A percentile compares a stretch with the other conserved stretches of the same genome.
phyloP scores from a whole-genome alignment of 2,797 vertebrate genomes.

The Pogoniulus pusillus region DNA sequence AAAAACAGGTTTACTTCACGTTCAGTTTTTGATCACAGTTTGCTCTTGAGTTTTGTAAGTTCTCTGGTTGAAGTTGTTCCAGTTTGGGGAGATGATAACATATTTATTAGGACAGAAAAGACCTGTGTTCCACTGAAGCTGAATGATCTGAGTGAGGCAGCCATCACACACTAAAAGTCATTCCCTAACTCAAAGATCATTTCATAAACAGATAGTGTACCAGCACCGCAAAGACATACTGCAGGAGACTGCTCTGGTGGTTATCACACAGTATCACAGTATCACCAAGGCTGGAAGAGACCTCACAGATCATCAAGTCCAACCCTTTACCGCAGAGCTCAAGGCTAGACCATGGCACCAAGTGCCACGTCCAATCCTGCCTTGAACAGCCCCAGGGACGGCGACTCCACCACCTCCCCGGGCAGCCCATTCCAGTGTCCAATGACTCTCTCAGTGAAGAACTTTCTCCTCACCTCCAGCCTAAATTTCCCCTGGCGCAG shows the following conservation, averaged over 20 bases:
- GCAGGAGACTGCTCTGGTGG: neutral
- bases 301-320: no score
- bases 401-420: no score
- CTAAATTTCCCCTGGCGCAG: no score
- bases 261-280: no score
- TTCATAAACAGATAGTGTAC: neutral
- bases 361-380: no score
- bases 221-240: neutral
- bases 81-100: neutral
- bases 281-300: no score
- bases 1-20: neutral
- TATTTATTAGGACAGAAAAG: neutral
- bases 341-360: no score
- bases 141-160: neutral
- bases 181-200: neutral
- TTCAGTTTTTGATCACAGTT: neutral
- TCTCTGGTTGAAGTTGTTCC: neutral
- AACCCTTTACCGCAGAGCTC: no score
- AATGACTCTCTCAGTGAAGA: no score
- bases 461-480: no score
- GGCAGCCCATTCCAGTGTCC: no score
- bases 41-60: neutral
- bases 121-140: neutral
- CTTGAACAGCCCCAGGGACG: no score
- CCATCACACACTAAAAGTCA: neutral